Evolutionary conservation across 2,888 invertebrate species (phyloP).

Genomic region (Monopis laevigella): DNA sequence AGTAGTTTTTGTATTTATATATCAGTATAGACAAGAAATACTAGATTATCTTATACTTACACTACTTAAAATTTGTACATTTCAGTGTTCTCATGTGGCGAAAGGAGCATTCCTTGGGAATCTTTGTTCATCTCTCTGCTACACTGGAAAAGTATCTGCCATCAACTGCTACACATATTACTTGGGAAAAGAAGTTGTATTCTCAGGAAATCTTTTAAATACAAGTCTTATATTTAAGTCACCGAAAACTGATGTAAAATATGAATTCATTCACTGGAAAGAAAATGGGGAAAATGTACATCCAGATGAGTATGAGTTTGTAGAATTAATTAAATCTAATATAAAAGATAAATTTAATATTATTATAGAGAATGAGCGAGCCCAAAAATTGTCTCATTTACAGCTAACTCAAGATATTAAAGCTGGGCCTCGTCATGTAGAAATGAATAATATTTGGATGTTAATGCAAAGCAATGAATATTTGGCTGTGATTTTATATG

Average conservation of each 20-base stretch:
- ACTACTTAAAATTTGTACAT: conserved; percentile 23
- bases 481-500: conserved; percentile 65
- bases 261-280: not conserved
- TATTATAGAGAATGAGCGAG: conserved; percentile 51
- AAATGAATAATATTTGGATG: conserved; percentile 71
- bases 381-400: conserved; percentile 49
- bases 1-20: not conserved
- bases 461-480: conserved; percentile 75
- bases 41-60: no score
- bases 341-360: conserved; percentile 64
- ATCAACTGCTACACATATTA: conserved; percentile 70
- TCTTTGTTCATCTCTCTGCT: conserved; percentile 71
- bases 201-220: conserved; percentile 67
- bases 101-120: conserved; percentile 67
- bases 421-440: conserved; percentile 38
- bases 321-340: conserved; percentile 54
- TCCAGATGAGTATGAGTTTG: conserved; percentile 60
- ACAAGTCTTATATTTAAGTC: conserved; percentile 69
- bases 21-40: no score
- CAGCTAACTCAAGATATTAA: conserved; percentile 48
- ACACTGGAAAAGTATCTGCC: conserved; percentile 57
- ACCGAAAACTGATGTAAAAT: conserved; percentile 30
- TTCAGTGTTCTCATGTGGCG: conserved; percentile 66
- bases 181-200: conserved; percentile 69
- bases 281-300: conserved; percentile 43